Conservation (phyloP, 2,113 vertebrate species). For the Gobio gobio region DNA sequence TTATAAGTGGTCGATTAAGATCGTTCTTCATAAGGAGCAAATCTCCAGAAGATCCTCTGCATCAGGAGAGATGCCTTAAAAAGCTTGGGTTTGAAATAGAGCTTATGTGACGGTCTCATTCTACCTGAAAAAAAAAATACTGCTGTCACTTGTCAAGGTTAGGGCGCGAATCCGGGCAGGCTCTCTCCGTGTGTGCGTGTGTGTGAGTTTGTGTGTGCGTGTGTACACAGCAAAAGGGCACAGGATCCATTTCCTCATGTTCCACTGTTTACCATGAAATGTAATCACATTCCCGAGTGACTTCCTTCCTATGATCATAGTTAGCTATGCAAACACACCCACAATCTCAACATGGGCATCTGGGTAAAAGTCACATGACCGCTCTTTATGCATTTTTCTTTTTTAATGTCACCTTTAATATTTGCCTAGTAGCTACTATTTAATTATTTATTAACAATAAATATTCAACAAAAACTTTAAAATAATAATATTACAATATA, state of each 20-base stretch:
- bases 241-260: slow-evolving; percentile 68
- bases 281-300: slow-evolving; percentile 70
- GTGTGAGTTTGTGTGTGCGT: slow-evolving; percentile 21
- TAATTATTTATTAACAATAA: not conserved
- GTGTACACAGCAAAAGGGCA: slow-evolving; percentile 34
- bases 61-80: not conserved
- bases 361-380: slow-evolving; percentile 4
- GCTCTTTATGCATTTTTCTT: not conserved
- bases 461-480: no score
- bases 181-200: not conserved
- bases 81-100: not conserved
- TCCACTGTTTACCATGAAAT: slow-evolving; percentile 70
- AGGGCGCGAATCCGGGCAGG: not conserved
- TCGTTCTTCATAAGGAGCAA: no score
- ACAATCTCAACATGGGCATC: slow-evolving; percentile 35
- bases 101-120: not conserved
- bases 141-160: not conserved
- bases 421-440: not conserved
- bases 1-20: no score
- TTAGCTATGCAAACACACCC: slow-evolving; percentile 17
- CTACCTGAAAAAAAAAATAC: not conserved
- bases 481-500: no score
- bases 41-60: not conserved
- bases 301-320: slow-evolving; percentile 70
- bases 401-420: not conserved